Evolutionary conservation across 1,140 invertebrate genomes (phyloP).

Genomic region (Aphaenogaster rudis): DNA sequence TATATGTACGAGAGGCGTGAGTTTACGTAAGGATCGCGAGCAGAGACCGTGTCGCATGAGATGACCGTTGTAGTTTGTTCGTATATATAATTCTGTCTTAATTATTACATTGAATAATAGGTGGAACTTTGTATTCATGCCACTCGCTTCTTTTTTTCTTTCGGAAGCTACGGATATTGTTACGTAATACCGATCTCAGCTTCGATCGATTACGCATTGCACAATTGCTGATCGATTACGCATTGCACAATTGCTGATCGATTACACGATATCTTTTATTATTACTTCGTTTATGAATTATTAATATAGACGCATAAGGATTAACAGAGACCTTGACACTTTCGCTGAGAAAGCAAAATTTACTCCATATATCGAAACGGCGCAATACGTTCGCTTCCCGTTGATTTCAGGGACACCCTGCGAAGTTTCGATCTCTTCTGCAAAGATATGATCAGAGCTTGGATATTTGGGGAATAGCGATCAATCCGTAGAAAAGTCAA

Average conservation of each 20-base stretch:
- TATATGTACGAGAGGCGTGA: constrained; percentile 3
- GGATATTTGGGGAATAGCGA: constrained; percentile 38
- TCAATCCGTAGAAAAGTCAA: constrained; percentile 49
- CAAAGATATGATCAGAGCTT: constrained; percentile 25
- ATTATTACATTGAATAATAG: not conserved
- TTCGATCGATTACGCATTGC: not conserved
- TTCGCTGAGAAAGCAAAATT: not conserved
- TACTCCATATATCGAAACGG: not conserved
- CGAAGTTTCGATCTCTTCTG: not conserved
- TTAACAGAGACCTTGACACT: not conserved
- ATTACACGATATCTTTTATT: not conserved
- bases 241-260: not conserved
- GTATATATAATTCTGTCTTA: not conserved
- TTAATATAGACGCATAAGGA: not conserved
- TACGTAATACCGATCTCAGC: not conserved
- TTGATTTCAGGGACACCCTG: not conserved
- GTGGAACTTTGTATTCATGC: too few relatives aligned
- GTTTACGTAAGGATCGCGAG: constrained; percentile 39
- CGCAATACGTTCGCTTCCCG: not conserved
- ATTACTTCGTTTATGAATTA: constrained; percentile 4
- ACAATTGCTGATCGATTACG: not conserved
- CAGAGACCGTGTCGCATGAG: not conserved
- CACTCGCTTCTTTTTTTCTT: not conserved
- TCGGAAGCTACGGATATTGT: not conserved
- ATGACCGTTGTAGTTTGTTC: not conserved